Conservation (phyloP, 1,140 invertebrate genomes). For the Campoletis sonorensis region DNA sequence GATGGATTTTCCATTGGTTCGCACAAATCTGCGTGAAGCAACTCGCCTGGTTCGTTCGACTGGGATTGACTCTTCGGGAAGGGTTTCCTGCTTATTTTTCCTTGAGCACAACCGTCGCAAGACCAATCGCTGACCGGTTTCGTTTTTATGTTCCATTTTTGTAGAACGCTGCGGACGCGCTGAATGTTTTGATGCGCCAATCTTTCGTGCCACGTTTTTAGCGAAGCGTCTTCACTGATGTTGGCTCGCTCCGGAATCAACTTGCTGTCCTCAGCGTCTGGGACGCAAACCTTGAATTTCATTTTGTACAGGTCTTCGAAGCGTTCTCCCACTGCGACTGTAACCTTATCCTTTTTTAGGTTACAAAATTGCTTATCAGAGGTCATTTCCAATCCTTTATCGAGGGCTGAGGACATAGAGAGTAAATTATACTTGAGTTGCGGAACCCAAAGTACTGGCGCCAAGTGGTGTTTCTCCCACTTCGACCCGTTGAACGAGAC, state of each 20-base stretch:
- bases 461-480: background rate
- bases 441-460: no score
- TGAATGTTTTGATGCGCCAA: constrained; percentile 53
- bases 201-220: constrained; percentile 53
- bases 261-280: no score
- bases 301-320: no score
- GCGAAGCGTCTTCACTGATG: constrained; percentile 15
- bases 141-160: constrained; percentile 45
- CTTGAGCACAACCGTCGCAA: constrained; percentile 48
- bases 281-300: no score
- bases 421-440: no score
- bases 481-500: constrained; percentile 18
- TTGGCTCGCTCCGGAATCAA: no score
- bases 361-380: no score
- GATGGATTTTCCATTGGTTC: constrained; percentile 62
- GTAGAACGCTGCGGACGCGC: constrained; percentile 47
- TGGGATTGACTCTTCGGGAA: constrained; percentile 58
- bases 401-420: no score
- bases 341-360: no score
- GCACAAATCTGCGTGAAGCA: constrained; percentile 64
- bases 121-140: constrained; percentile 40
- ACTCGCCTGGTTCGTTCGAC: constrained; percentile 58
- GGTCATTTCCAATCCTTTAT: no score
- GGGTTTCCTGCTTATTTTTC: constrained; percentile 57
- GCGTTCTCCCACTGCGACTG: no score